Conservation (phyloP, 2,888 invertebrate species). For the Drosophila meridionalis region DNA sequence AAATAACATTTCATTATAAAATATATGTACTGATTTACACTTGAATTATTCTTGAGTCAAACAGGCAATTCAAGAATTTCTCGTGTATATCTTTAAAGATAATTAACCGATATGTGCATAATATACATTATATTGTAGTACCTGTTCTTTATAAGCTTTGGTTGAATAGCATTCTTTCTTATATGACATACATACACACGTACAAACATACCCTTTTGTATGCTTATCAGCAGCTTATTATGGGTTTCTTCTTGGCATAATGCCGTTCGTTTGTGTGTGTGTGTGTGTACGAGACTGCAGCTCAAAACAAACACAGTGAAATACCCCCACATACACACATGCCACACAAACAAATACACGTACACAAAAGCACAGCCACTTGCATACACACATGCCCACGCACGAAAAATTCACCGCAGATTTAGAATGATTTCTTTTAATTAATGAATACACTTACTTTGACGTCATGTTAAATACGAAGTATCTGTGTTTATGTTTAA, state of each 20-base stretch:
- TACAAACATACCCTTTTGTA: constrained; percentile 7
- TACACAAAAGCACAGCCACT: constrained; percentile 24
- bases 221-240: constrained; percentile 50
- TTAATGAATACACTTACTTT: constrained; percentile 58
- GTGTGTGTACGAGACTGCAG: constrained; percentile 53
- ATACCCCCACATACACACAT: constrained; percentile 66
- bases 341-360: constrained; percentile 27
- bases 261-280: constrained; percentile 9
- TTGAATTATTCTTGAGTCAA: not conserved
- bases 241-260: constrained; percentile 21
- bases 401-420: constrained; percentile 32
- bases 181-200: not conserved
- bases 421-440: constrained; percentile 2
- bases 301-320: constrained; percentile 65
- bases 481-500: constrained; percentile 2
- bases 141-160: not conserved
- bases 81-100: not conserved
- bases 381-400: constrained; percentile 36
- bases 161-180: constrained; percentile 6
- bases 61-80: not conserved
- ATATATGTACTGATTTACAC: no score
- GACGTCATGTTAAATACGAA: constrained; percentile 49
- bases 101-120: not conserved
- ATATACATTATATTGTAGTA: not conserved
- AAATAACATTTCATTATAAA: no score